phyloP scores from a whole-genome alignment of 2,113 vertebrate species.

The Nibea coibor region DNA sequence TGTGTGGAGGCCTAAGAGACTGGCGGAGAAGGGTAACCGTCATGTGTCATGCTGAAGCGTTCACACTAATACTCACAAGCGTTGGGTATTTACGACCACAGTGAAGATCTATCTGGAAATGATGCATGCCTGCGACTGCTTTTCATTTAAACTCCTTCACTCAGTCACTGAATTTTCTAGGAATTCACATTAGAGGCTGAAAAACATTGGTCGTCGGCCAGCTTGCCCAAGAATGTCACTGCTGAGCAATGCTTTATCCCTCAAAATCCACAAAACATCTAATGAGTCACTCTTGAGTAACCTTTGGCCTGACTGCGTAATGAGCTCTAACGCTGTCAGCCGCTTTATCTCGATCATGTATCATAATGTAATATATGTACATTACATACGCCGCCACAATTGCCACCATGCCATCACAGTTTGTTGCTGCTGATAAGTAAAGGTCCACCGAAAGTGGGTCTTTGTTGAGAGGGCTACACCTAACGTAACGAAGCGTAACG shows the following conservation, averaged over 20 bases:
- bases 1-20: too few relatives aligned
- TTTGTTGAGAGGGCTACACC: too few relatives aligned
- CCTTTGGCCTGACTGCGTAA: background rate
- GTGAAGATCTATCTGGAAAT: background rate
- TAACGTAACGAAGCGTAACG: too few relatives aligned
- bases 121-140: slow-evolving; percentile 12
- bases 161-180: background rate
- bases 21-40: too few relatives aligned
- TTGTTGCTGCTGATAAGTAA: background rate
- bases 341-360: background rate
- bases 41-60: too few relatives aligned
- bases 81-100: background rate
- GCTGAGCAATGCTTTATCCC: slow-evolving; percentile 34
- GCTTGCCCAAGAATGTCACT: slow-evolving; percentile 22
- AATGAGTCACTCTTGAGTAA: slow-evolving; percentile 28
- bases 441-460: too few relatives aligned
- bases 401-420: background rate
- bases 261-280: slow-evolving; percentile 14
- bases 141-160: slow-evolving; percentile 13
- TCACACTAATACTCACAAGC: background rate
- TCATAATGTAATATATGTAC: background rate
- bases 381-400: background rate
- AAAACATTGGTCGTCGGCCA: background rate
- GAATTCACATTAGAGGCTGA: background rate
- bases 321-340: background rate